Evolutionary conservation across 2,888 invertebrate species (phyloP).

Genomic region (Phyllotreta striolata): DNA sequence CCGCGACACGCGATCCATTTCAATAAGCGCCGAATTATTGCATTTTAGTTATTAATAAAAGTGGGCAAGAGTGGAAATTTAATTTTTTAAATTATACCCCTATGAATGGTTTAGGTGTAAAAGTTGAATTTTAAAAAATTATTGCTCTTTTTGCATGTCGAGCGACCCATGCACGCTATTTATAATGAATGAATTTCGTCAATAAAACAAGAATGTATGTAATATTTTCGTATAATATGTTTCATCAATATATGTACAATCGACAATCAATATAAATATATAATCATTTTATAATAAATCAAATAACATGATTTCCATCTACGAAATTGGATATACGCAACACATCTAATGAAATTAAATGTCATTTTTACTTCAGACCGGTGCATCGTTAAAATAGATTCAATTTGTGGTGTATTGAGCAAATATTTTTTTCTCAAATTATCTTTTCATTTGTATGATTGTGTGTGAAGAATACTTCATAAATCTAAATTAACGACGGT

Average conservation of each 20-base stretch:
- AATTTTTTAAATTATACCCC: conserved; percentile 10
- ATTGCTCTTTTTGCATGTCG: conserved; percentile 4
- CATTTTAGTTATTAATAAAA: conserved; percentile 3
- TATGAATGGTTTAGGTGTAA: neutral
- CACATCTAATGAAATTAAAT: conserved; percentile 39
- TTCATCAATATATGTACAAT: conserved; percentile 47
- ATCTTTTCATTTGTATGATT: too few species aligned
- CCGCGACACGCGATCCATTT: neutral
- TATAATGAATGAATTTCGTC: conserved; percentile 2
- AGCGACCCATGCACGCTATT: conserved; percentile 9
- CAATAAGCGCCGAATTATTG: neutral
- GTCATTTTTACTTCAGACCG: neutral
- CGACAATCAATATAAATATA: conserved; percentile 49
- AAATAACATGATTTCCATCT: conserved; percentile 43
- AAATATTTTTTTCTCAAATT: too few species aligned
- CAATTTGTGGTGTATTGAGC: neutral
- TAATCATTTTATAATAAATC: conserved; percentile 40
- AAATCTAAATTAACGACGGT: too few species aligned
- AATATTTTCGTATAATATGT: conserved; percentile 49
- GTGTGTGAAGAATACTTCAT: too few species aligned
- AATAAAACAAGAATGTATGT: conserved; percentile 31
- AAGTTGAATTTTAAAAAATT: conserved; percentile 9
- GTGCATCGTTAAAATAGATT: too few species aligned
- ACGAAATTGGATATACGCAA: conserved; percentile 44
- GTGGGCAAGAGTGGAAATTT: neutral